Evolutionary conservation across 1,140 invertebrate genomes (phyloP), one percentile per base, ranked within the genome.

Genomic region (Bombus ignitus): DNA sequence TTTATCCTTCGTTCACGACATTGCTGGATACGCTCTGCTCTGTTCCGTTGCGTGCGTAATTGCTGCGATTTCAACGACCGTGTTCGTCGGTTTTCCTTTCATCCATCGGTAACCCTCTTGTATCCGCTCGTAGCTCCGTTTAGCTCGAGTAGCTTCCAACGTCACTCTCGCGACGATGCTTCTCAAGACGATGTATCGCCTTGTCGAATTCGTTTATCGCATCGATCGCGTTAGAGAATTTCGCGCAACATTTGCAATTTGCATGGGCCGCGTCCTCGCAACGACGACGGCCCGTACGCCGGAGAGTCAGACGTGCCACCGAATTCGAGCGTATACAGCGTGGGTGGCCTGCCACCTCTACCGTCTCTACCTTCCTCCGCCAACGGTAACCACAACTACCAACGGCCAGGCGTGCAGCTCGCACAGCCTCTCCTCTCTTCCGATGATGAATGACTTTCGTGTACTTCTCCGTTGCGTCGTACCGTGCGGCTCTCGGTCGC

Each of bases 331-430:
- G 86, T 83, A 88, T 13, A 62, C 91, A 79, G 92, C 91, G 92
- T 94, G 93, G 93, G 93, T 94, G 93, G 93, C 91, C 93, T 87
- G 71, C 90, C 87, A 84, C 80, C 72, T 82, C 90, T 68, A 89
- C 86, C 80, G 57, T 53, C 78, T 62, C 78, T 62, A 62, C 84
- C 86, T 85, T 85, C 85, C 70, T 81, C 87, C 73, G 53, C 47
- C 87, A 81, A 66, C 70, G 72, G 35, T 71, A 83, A n/a, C 81
- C 57, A 73, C 44, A 83, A n/a, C 81, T 47, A 73, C 44, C 65
- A 42, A 44, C 65, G 76, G 62, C 35, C 28, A 57, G 76, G 68
- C 15, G 47, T 53, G 47, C 35, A 22, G 15, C 66, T 70, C 86
- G 77, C 81, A 35, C 86, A 82, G 83, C 66, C 75, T 85, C 86